Evolutionary conservation across 35 echinoderm and acorn worm genomes (phyloP).

Genomic region (Lytechinus pictus): DNA sequence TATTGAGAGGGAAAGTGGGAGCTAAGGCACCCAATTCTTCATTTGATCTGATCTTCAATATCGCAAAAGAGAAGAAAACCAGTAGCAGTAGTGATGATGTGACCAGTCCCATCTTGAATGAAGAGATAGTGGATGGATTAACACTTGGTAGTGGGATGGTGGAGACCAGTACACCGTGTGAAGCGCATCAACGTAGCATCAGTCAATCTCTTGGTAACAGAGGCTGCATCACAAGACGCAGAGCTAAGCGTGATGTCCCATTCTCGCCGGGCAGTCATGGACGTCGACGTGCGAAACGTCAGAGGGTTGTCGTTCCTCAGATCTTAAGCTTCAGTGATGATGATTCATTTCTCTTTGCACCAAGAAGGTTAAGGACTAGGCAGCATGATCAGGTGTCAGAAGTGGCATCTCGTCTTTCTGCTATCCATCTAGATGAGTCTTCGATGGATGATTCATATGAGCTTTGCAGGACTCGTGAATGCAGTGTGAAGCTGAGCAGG

Average conservation of each 20-base stretch:
- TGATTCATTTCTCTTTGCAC: neutral
- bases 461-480: neutral
- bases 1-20: neutral
- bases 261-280: constrained; percentile 10
- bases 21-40: constrained; percentile 8
- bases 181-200: neutral
- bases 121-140: neutral
- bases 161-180: constrained; percentile 34
- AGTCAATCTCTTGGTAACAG: neutral
- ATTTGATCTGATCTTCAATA: constrained; percentile 23
- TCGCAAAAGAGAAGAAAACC: neutral
- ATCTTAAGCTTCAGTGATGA: constrained; percentile 31
- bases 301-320: neutral
- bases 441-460: neutral
- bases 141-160: neutral
- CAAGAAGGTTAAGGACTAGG: neutral
- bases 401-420: neutral
- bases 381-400: neutral
- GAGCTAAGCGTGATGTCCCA: neutral
- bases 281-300: neutral
- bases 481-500: neutral
- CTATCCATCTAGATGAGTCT: constrained; percentile 2
- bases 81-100: neutral
- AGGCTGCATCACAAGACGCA: neutral
- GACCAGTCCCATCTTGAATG: constrained; percentile 1